Conservation (phyloP, 2,113 vertebrate species). For the Urocynchramus pylzowi region DNA sequence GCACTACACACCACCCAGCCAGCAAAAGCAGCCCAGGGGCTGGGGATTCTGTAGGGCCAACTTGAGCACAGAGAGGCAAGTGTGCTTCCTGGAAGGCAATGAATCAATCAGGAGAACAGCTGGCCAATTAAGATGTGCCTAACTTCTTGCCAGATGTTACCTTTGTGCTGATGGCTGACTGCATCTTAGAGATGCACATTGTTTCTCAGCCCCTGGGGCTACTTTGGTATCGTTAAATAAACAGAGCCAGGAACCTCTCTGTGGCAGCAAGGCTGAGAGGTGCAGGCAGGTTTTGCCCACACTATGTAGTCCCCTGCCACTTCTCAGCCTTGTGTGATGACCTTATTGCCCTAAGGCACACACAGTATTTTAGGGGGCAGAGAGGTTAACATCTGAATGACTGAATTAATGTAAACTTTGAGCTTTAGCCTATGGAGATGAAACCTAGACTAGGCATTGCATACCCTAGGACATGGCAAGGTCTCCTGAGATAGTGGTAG, state of each 20-base stretch:
- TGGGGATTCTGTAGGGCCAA: background rate
- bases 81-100: conserved; percentile 19
- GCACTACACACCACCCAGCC: background rate
- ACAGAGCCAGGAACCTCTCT: background rate
- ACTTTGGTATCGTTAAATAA: background rate
- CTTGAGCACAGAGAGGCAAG: background rate
- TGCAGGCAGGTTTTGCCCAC: background rate
- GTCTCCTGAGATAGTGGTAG: background rate
- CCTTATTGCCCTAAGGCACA: background rate
- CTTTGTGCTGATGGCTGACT: conserved; percentile 50
- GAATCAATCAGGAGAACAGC: conserved; percentile 59
- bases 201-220: conserved; percentile 44
- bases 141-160: conserved; percentile 63
- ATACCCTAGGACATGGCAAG: background rate
- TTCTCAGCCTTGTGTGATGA: background rate
- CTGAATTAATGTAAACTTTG: background rate
- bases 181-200: conserved; percentile 54
- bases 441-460: background rate
- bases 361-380: background rate
- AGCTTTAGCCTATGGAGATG: background rate
- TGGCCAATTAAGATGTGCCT: conserved; percentile 43
- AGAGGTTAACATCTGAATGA: background rate
- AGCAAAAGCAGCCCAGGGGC: background rate
- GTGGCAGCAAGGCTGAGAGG: background rate
- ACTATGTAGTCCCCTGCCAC: background rate